Base-by-base conservation (phyloP, 1,140 invertebrate genomes). In the Calliopsis andreniformis region DNA sequence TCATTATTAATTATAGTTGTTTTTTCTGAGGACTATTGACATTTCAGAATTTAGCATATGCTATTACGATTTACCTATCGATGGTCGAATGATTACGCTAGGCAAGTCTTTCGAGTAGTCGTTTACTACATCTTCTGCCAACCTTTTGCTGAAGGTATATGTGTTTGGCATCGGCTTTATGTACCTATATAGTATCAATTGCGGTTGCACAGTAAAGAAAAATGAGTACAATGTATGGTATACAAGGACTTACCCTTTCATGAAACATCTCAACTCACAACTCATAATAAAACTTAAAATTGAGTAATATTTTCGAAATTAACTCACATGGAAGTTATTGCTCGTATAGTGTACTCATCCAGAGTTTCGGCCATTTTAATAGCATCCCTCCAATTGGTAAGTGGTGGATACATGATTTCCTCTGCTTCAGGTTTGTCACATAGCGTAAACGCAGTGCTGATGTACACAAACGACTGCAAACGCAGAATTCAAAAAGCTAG, bases 381-480 rank as follows among this genome's bases (percentile, higher is more conserved):
- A 0, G 97, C 94, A 83, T 97, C 95, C 66, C 96, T 94, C 93
- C 98, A 98, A 87, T 99, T 95, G 0, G 95, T 94, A 18, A 96
- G 94, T 0, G 95, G 93, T 0, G 96, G 96, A 91, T 99, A 99
- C 4, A 99, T 91, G 23, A 94, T 91, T 89, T 98, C 97, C 49
- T 96, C 94, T 0, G 96, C 93, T 0, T 91, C 88, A 7, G 94
- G 91, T 51, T 95, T 94, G 72, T 96, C 95, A 0, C 94, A 94
- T 87, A 98, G 97, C 16, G 95, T 94, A 83, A 97, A 98, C 0
- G 96, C 96, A 0, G 97, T 97, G 3, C 97, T 98, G 0, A 98
- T 95, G 88, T 98, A 96, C 0, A 97, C 89, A n/a, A 97, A 89
- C 16, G 94, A 93, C 95, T 96, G 7, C 6, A 28, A 39, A 45